Percentiles rank a stretch among this genome's conserved stretches.
phyloP scores from a whole-genome alignment of 2,113 vertebrate species.

The Microcebus jonahi region DNA sequence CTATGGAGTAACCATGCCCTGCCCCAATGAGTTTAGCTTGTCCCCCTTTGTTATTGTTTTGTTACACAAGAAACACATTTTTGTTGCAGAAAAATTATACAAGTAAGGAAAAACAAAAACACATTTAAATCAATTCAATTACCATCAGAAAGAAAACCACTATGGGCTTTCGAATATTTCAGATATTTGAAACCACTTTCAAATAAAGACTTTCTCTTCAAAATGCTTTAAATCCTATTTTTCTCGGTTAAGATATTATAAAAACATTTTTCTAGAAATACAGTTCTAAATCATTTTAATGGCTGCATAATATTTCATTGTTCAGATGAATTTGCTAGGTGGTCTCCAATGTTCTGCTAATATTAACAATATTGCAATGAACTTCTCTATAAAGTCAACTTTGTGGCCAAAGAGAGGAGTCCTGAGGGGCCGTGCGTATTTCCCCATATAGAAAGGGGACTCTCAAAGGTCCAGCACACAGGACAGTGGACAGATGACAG shows the following conservation, averaged over 20 bases:
- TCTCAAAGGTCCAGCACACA: neutral
- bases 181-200: constrained; percentile 1
- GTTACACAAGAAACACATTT: constrained; percentile 54
- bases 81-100: constrained; percentile 47
- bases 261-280: constrained; percentile 34
- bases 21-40: neutral
- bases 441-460: neutral
- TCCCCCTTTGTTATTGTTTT: constrained; percentile 40
- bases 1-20: neutral
- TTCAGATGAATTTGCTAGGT: constrained; percentile 10
- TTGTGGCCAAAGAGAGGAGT: neutral
- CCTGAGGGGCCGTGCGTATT: neutral
- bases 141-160: constrained; percentile 45
- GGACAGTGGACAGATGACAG: neutral
- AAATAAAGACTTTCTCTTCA: constrained; percentile 49
- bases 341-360: neutral
- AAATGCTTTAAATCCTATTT: constrained; percentile 53
- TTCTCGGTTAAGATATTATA: constrained; percentile 4
- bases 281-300: constrained; percentile 43
- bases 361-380: neutral
- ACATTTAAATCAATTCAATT: constrained; percentile 53
- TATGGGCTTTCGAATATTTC: neutral
- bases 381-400: neutral
- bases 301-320: constrained; percentile 31
- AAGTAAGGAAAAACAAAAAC: constrained; percentile 43